phyloP scores from a whole-genome alignment of 1,140 invertebrate genomes.

The Frieseomelitta varia region DNA sequence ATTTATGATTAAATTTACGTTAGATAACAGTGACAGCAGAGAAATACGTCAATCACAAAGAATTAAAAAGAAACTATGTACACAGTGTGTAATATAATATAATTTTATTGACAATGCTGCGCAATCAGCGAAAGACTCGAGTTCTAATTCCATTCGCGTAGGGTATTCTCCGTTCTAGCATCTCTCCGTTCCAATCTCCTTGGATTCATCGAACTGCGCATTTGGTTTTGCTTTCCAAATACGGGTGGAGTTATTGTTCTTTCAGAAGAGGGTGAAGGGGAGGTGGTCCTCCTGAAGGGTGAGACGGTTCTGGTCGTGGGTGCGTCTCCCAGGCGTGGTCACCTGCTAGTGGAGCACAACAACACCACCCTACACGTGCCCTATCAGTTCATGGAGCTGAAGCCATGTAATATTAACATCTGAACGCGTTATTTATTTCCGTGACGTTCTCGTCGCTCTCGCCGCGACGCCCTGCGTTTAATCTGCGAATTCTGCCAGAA shows the following conservation, averaged over 20 bases:
- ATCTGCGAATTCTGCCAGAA: background rate
- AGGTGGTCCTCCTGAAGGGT: constrained; percentile 88
- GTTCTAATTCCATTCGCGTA: background rate
- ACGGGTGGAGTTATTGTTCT: constrained; percentile 34
- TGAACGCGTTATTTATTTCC: constrained; percentile 67
- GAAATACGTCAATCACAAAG: too few species aligned
- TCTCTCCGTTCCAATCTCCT: too few species aligned
- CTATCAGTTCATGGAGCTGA: constrained; percentile 92
- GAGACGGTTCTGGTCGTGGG: constrained; percentile 92
- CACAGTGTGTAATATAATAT: too few species aligned
- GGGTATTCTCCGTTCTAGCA: background rate
- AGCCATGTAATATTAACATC: constrained; percentile 83
- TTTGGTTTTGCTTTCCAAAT: constrained; percentile 9
- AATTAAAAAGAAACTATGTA: too few species aligned
- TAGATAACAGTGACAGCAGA: too few species aligned
- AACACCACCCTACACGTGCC: constrained; percentile 91
- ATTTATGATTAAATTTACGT: too few species aligned
- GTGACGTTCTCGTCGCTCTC: background rate
- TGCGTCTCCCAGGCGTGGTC: constrained; percentile 89
- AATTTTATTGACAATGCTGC: too few species aligned
- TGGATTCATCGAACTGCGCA: background rate
- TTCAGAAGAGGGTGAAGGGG: constrained; percentile 84
- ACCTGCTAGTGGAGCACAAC: constrained; percentile 92
- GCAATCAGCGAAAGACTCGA: background rate
- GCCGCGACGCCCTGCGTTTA: background rate